Conservation (phyloP, 2,113 vertebrate genomes). For the Sula dactylatra region DNA sequence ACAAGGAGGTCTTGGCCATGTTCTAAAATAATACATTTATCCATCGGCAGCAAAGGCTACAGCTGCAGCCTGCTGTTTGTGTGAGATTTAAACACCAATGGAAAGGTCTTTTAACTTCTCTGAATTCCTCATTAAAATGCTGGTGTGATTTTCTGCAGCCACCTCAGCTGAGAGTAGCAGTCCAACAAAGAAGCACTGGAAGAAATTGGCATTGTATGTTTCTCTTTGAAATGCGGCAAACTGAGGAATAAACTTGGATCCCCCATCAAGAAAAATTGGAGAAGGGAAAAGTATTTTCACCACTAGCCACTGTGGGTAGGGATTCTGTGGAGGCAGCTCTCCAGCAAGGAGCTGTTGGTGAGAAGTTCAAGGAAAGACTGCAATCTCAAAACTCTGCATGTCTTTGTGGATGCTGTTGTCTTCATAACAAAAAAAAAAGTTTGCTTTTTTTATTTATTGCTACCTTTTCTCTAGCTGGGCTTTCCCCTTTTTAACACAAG, state of each 20-base stretch:
- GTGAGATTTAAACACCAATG: constrained; percentile 44
- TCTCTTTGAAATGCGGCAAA: constrained; percentile 10
- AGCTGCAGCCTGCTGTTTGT: constrained; percentile 48
- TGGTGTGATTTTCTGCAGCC: constrained; percentile 20
- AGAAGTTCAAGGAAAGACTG: background rate
- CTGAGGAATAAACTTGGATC: background rate
- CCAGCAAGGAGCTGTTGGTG: background rate
- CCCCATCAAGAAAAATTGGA: background rate
- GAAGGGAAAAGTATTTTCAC: background rate
- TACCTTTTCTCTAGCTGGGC: background rate
- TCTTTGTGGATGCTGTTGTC: background rate
- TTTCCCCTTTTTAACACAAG: background rate
- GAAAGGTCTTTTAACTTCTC: constrained; percentile 47
- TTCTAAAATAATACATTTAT: constrained; percentile 53
- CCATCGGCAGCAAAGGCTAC: constrained; percentile 37
- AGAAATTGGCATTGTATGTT: background rate
- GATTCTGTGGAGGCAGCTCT: background rate
- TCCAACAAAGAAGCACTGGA: background rate
- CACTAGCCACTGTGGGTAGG: background rate
- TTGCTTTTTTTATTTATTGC: background rate
- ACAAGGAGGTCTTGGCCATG: constrained; percentile 42
- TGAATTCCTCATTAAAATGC: constrained; percentile 45
- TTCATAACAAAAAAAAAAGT: background rate
- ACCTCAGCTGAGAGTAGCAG: background rate
- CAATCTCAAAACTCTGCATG: background rate